Evolutionary conservation across 2,888 invertebrate species (phyloP), one percentile per base, ranked within the genome.

Genomic region (Leptinotarsa juncta): DNA sequence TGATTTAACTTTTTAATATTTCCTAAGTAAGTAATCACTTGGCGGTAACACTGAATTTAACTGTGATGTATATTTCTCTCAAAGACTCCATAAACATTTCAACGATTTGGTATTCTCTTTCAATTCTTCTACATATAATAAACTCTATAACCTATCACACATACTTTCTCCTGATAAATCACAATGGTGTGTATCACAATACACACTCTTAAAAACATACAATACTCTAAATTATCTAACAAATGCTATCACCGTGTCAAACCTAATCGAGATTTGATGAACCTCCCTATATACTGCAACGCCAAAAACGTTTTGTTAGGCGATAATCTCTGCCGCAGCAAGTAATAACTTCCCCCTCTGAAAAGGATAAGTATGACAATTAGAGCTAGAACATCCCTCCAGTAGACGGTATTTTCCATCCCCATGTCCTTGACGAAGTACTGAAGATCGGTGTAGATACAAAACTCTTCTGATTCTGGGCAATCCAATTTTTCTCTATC

Each of bases 351-450:
- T 0, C 91, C 86, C 0, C 91, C 85, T 79, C 94, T 93, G 86
- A 94, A 93, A 0, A 91, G 78, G 0, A 94, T 66, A 32, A 93
- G 89, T 83, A 93, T 93, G 0, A 87, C 78, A 0, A 91, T 72
- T n/a, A 96, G 87, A 4, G 92, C 92, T 0, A 88, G 82, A 3
- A 95, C 88, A 79, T 95, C 93, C 23, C 91, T 83, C 91, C 94
- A 92, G 83, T 93, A 94, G 3, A 91, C 90, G 0, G 91, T 90
- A 55, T 93, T 90, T 4, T 93, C 91, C 92, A 95, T 94, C 3
- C 94, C 94, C 90, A 95, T 92, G 42, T 93, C 89, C 79, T 91
- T 90, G 15, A 97, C 90, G 81, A 98, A 92, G 84, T 94, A 93
- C n/a, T 90, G 88, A 0, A 94, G 92, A 82, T 93, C 92, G 65